Evolutionary conservation across 1,140 invertebrate species (phyloP).

Genomic region (Drosophila pachea): DNA sequence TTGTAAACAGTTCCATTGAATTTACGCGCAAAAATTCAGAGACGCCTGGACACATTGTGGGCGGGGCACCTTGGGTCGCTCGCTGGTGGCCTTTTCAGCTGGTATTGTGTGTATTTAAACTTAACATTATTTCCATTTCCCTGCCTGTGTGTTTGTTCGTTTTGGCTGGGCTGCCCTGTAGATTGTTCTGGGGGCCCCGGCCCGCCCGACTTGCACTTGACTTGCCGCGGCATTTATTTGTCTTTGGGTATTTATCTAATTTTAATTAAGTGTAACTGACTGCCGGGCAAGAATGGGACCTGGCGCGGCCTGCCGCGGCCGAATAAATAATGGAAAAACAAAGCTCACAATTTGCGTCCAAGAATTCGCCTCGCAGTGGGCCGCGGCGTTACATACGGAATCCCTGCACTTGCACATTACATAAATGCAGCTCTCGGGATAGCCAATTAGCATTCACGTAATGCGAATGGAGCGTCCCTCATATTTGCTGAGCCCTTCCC

Average conservation of each 20-base stretch:
- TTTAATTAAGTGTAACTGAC: slow-evolving; percentile 56
- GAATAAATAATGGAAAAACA: neutral
- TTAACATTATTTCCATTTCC: slow-evolving; percentile 28
- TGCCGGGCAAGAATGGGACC: slow-evolving; percentile 17
- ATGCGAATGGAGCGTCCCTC: too few species aligned
- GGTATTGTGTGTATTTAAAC: slow-evolving; percentile 11
- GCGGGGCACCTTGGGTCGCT: slow-evolving; percentile 5
- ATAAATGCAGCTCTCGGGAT: too few species aligned
- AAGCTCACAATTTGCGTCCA: neutral
- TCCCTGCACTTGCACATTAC: too few species aligned
- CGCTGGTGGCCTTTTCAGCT: slow-evolving; percentile 1
- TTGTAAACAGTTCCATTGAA: slow-evolving; percentile 44
- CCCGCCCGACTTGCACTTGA: slow-evolving; percentile 31
- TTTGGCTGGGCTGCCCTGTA: neutral
- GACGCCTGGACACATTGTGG: slow-evolving; percentile 1
- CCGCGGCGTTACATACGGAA: too few species aligned
- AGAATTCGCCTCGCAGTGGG: neutral
- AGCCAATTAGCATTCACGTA: too few species aligned
- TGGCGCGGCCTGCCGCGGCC: too few species aligned
- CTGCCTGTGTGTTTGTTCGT: slow-evolving; percentile 11
- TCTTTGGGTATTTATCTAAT: slow-evolving; percentile 58
- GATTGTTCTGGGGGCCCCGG: slow-evolving; percentile 13
- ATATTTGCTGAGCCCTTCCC: too few species aligned
- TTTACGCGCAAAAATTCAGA: slow-evolving; percentile 32
- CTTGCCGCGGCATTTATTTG: slow-evolving; percentile 46